Base-by-base conservation (phyloP, 37 sponge, comb jelly and placozoan species). In the Aplysina aerophoba region DNA sequence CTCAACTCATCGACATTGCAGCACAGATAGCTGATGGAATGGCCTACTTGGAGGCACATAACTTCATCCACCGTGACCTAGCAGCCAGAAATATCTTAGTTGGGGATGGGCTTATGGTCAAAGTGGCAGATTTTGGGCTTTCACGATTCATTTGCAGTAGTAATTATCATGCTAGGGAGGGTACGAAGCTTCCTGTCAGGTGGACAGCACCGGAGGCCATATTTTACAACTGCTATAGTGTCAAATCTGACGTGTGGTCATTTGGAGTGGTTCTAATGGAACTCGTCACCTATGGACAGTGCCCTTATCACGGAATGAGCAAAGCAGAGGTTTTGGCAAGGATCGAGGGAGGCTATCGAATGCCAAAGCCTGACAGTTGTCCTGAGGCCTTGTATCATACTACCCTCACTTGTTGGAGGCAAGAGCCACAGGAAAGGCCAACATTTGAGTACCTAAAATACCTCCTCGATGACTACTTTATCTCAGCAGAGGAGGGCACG, bases 191-290 rank as follows among this genome's bases (percentile, higher is more conserved):
- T 73, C 95, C 99, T 34, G 94, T 98, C 72, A 98, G 94, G 81
- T 98, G 99, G 99, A 98, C 99, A 3, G 99, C 99, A 1, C 95
- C 95, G 0, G 95, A 95, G 68, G 95, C 95, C 59, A 87, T 90
- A 64, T 90, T 95, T 16, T 95, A 85, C 83, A 86, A 85, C 65
- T 83, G 92, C 17, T 95, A 93, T 68, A 87, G 81, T 31, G 87
- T 95, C 21, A 98, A 98, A 74, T 98, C 99, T 24, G 99, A 98
- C 81, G 99, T 98, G 55, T 98, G 99, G 99, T 94, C 95, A 28
- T 98, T 96, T 89, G 99, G 99, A 11, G 81, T 98, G 21, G 85
- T 98, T 16, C 79, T 98, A 59, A 96, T 92, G n/a, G 99, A 98
- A 74, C 80, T 98, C 27, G 87, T 98, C 24, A 95, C 98, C 8